These are phyloP conservation scores for Antigone vipio DNA, from an alignment of 2,113 vertebrate genomes.

Conservation along the genomic window DNA sequence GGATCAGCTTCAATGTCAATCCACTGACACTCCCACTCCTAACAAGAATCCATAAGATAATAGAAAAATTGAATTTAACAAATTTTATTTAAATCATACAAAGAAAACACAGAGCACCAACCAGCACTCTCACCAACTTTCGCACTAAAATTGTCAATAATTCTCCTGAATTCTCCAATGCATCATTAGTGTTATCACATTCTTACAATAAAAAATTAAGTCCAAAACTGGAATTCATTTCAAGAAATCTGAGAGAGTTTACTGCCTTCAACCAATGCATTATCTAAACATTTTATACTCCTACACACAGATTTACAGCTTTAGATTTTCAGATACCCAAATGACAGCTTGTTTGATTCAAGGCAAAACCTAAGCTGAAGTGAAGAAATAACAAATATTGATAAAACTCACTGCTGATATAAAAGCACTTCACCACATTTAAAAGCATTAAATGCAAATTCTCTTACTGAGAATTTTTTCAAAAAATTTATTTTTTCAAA, in stretches of 20 bases:
- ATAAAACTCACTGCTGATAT: background rate
- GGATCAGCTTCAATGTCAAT: slow-evolving; percentile 92
- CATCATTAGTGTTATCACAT: background rate
- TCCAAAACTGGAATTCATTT: background rate
- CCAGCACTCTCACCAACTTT: background rate
- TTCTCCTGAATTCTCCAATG: background rate
- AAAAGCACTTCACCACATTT: background rate
- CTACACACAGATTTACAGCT: background rate
- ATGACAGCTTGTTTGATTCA: slow-evolving; percentile 18
- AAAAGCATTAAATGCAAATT: slow-evolving; percentile 45
- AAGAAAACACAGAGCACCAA: background rate
- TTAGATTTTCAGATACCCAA: background rate
- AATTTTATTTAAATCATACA: background rate
- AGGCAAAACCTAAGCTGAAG: background rate
- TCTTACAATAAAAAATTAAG: background rate
- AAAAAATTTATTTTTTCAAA: too few species aligned
- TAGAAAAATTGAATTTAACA: background rate
- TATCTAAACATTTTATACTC: background rate
- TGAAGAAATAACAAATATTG: slow-evolving; percentile 24
- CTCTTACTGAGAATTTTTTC: background rate
- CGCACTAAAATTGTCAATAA: background rate
- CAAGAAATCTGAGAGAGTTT: background rate
- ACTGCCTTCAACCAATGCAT: background rate
- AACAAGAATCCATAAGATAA: background rate
- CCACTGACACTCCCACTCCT: slow-evolving; percentile 98